Evolutionary conservation across 1,140 invertebrate species (phyloP), one percentile per base, ranked within the genome.

Genomic region (Anthonomus grandis): DNA sequence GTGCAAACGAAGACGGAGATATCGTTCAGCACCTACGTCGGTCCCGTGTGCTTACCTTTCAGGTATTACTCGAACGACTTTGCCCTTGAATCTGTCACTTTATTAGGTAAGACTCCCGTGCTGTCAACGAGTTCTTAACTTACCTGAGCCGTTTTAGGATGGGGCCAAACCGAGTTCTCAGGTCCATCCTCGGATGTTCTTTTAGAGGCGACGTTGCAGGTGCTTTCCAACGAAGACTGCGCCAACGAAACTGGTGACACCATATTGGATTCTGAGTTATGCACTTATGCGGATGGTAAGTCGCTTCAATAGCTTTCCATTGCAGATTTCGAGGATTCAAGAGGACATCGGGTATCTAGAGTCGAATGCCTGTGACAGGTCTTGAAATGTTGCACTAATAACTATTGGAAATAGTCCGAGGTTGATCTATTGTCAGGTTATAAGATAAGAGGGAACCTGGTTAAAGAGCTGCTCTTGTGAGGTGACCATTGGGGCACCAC

Each of bases 41-140:
- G 78, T 0, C 84, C 85, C 1, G 81, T 78, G 15, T 90, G 87
- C 70, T 65, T 90, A 27, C 86, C 86, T 0, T 84, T 84, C 59
- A 74, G 78, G 58, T 81, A 76, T 57, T 36, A 55, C 0, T 57
- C 48, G 2, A 65, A 74, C 12, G 67, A 73, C 47, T 82, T 85
- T 34, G 65, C 60, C 10, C 76, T 76, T 15, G 34, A 66, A 18
- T 64, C 44, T 10, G 79, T 84, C 0, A 76, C 73, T 5, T 67
- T 78, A 25, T 62, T 84, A 57, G 83, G 83, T 83, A 67, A 73
- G n/a, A 41, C 1, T 3, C n/a, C 3, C 19, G 3, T 13, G 1
- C 10, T 13, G 19, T n/a, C n/a, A 15, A 45, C 17, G 19, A 2
- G 6, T 21, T 23, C 8, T 5, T 45, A 21, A 45, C 2, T 45